These are phyloP conservation scores for Diorhabda elongata DNA, from an alignment of 1,140 invertebrate species.

Conservation along the genomic window DNA sequence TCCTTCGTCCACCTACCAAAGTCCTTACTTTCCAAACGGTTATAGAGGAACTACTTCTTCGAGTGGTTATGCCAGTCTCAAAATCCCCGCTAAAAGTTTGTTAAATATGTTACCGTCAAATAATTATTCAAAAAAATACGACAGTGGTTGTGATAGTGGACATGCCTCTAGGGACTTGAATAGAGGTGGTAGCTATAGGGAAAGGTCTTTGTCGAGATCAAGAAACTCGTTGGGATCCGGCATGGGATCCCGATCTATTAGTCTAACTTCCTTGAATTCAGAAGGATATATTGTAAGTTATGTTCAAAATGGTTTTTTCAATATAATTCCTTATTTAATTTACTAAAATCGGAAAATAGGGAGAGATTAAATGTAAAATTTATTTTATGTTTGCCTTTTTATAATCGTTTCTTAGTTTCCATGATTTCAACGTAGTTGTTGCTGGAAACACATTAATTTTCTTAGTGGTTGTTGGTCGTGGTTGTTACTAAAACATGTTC, in stretches of 20 bases:
- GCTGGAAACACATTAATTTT: too few relatives aligned
- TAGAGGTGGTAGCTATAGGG: slow-evolving; percentile 37
- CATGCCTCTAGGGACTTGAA: slow-evolving; percentile 29
- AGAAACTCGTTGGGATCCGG: slow-evolving; percentile 34
- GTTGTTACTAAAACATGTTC: too few relatives aligned
- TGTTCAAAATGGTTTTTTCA: not conserved
- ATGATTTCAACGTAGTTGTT: too few relatives aligned
- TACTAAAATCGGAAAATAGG: too few relatives aligned
- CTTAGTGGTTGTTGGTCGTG: too few relatives aligned
- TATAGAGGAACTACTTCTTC: slow-evolving; percentile 29
- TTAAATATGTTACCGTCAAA: slow-evolving; percentile 34
- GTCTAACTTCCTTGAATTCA: slow-evolving; percentile 53
- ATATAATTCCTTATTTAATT: too few relatives aligned
- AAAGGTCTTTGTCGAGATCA: slow-evolving; percentile 39
- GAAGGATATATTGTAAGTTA: slow-evolving; percentile 67
- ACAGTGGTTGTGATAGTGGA: slow-evolving; percentile 24
- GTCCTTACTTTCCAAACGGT: slow-evolving; percentile 43
- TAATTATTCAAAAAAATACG: slow-evolving; percentile 37
- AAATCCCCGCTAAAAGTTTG: slow-evolving; percentile 42
- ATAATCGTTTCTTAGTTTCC: too few relatives aligned
- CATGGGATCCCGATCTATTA: slow-evolving; percentile 47
- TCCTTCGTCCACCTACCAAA: slow-evolving; percentile 41
- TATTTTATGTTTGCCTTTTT: too few relatives aligned
- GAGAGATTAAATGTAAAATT: too few relatives aligned
- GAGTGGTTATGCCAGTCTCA: slow-evolving; percentile 38